Percentiles rank a stretch among this genome's conserved stretches.
These are phyloP conservation scores for Caiman crocodilus DNA, from an alignment of 2,797 vertebrate species.

Conservation along the genomic window DNA sequence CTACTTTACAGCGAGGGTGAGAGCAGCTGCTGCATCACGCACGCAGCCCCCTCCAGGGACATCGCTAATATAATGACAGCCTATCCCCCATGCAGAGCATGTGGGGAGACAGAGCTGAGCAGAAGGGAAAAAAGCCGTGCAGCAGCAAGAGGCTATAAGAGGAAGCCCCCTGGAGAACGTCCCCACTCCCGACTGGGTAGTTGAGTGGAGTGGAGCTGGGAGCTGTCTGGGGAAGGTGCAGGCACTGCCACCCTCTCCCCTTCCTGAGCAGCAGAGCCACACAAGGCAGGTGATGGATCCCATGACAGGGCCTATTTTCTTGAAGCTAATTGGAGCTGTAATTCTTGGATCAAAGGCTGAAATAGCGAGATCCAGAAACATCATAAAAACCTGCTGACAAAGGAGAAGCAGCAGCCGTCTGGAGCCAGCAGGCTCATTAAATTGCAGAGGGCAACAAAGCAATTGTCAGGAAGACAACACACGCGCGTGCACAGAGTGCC, in stretches of 20 bases:
- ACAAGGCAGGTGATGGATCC: not conserved
- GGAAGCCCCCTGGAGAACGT: not conserved
- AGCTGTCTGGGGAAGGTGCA: not conserved
- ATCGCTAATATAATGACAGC: not conserved
- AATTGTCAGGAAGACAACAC: not conserved
- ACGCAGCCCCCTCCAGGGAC: not conserved
- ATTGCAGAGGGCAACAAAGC: not conserved
- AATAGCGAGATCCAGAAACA: not conserved
- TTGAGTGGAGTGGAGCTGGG: not conserved
- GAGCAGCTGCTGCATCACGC: too few relatives aligned
- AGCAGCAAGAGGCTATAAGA: too few relatives aligned
- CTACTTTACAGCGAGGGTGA: too few relatives aligned
- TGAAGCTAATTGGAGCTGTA: not conserved
- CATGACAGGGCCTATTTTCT: not conserved
- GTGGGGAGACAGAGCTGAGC: not conserved
- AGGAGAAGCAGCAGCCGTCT: not conserved
- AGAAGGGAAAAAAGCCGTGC: not conserved
- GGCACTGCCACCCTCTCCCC: not conserved
- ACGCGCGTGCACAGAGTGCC: not conserved
- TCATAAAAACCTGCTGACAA: not conserved
- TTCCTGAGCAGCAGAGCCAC: not conserved
- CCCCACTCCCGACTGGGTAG: accelerated
- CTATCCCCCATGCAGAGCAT: not conserved
- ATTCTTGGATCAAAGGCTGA: not conserved
- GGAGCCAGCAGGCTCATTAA: not conserved